Conservation (phyloP, 2,888 invertebrate genomes). For the Pasiphila rectangulata region DNA sequence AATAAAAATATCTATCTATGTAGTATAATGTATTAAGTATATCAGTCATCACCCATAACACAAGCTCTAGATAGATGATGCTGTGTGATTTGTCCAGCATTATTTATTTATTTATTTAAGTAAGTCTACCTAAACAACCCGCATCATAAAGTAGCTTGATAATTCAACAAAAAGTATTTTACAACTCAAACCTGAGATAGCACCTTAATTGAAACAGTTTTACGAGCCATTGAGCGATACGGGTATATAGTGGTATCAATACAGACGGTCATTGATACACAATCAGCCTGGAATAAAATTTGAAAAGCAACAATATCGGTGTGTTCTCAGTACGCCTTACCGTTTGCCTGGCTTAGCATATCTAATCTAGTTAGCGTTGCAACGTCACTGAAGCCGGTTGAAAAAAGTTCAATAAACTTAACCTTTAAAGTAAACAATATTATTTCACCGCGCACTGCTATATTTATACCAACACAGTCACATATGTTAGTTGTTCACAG, state of each 20-base stretch:
- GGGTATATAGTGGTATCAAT: not conserved
- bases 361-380: constrained; percentile 72
- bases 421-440: constrained; percentile 48
- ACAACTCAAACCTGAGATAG: constrained; percentile 11
- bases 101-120: not conserved
- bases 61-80: no score
- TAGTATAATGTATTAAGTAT: no score
- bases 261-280: not conserved
- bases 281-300: constrained; percentile 36
- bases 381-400: constrained; percentile 70
- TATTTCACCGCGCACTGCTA: constrained; percentile 28
- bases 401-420: constrained; percentile 77
- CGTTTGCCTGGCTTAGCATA: constrained; percentile 61
- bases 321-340: constrained; percentile 43
- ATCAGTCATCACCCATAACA: no score
- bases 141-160: constrained; percentile 8
- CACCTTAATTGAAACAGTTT: constrained; percentile 17
- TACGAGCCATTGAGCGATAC: constrained; percentile 9
- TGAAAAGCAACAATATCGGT: not conserved
- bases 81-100: no score
- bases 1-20: no score
- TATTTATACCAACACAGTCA: constrained; percentile 36
- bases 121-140: not conserved
- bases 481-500: constrained; percentile 10
- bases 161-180: constrained; percentile 9